Percentiles rank a stretch among this genome's conserved stretches.
Conservation (phyloP, 1,140 invertebrate species). For the Lasaia peninsularis region DNA sequence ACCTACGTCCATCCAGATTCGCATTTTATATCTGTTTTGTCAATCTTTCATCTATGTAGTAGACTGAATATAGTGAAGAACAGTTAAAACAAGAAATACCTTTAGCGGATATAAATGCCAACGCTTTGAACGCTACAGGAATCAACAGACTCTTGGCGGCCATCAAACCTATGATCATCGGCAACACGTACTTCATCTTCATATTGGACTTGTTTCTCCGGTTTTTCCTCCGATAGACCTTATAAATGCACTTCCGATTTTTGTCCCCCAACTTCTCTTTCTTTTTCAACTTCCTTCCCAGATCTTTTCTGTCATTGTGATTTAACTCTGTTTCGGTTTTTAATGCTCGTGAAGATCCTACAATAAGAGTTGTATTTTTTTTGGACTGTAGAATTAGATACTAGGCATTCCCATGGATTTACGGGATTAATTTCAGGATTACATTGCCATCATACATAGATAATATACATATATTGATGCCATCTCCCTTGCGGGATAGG, state of each 20-base stretch:
- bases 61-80: too few species aligned
- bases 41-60: too few species aligned
- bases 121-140: slow-evolving; percentile 80
- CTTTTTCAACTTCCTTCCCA: slow-evolving; percentile 33
- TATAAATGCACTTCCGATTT: slow-evolving; percentile 48
- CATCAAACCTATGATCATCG: slow-evolving; percentile 79
- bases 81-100: too few species aligned
- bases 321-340: slow-evolving; percentile 16
- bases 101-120: slow-evolving; percentile 79
- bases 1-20: too few species aligned
- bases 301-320: background rate
- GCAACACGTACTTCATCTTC: slow-evolving; percentile 73
- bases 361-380: too few species aligned
- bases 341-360: background rate
- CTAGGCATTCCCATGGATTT: too few species aligned
- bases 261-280: slow-evolving; percentile 35
- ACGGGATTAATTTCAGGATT: too few species aligned
- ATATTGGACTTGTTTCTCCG: slow-evolving; percentile 36
- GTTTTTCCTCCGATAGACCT: slow-evolving; percentile 43
- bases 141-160: slow-evolving; percentile 80
- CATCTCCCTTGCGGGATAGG: too few species aligned
- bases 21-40: too few species aligned
- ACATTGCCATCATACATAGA: too few species aligned
- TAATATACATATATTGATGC: too few species aligned
- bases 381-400: too few species aligned